Evolutionary conservation across 2,888 invertebrate species (phyloP).

Genomic region (Drosophila pseudotakahashii): DNA sequence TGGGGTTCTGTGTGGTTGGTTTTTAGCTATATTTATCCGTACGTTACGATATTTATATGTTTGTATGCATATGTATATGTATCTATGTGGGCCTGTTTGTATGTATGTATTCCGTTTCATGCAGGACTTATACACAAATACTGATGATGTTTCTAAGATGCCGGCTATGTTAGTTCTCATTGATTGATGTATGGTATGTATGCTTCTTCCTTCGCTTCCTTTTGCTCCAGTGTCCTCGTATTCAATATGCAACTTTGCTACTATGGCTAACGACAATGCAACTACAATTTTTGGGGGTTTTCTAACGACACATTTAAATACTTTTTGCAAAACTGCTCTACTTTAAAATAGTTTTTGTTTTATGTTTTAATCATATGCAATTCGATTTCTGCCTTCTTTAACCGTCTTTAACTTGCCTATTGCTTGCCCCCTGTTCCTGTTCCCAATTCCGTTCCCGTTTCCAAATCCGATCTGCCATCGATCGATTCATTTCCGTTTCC

Average conservation of each 20-base stretch:
- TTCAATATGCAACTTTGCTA: conserved; percentile 54
- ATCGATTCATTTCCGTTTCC: conserved; percentile 25
- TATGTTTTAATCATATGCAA: conserved; percentile 41
- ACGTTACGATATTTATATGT: conserved; percentile 39
- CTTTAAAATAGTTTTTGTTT: conserved; percentile 73
- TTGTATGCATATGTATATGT: conserved; percentile 59
- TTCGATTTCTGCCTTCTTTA: conserved; percentile 38
- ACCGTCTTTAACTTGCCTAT: conserved; percentile 28
- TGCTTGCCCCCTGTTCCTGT: conserved; percentile 22
- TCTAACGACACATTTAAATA: conserved; percentile 80
- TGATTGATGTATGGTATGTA: conserved; percentile 74
- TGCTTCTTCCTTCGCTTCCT: conserved; percentile 36
- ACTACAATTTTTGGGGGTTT: conserved; percentile 62
- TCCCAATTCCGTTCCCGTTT: conserved; percentile 22
- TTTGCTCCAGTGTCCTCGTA: conserved; percentile 19
- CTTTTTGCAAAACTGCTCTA: conserved; percentile 76
- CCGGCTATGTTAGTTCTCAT: conserved; percentile 50
- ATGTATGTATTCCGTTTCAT: conserved; percentile 61
- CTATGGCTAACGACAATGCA: conserved; percentile 76
- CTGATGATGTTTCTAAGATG: conserved; percentile 57
- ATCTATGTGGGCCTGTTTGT: conserved; percentile 50
- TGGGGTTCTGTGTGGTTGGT: conserved; percentile 43
- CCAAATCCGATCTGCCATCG: conserved; percentile 8
- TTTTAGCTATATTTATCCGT: conserved; percentile 46
- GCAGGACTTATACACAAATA: conserved; percentile 74